Evolutionary conservation across 2,797 vertebrate species (phyloP).

Genomic region (Rhinoraja longicauda): DNA sequence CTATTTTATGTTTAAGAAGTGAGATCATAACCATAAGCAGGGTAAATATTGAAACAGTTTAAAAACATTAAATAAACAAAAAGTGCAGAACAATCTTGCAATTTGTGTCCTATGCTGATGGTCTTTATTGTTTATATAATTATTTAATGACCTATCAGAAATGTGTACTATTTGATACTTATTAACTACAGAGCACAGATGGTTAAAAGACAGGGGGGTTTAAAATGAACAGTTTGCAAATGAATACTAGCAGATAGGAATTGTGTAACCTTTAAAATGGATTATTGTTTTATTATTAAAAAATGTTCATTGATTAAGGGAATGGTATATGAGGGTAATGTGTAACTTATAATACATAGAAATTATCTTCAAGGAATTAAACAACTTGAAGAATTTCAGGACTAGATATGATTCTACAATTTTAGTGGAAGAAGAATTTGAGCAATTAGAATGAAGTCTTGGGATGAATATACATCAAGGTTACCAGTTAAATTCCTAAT

Average conservation of each 20-base stretch:
- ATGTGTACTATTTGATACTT: slow-evolving; percentile 12
- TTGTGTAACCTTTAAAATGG: background rate
- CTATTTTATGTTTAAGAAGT: background rate
- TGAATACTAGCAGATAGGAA: background rate
- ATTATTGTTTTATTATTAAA: slow-evolving; percentile 2
- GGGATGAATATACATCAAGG: background rate
- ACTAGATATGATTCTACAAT: background rate
- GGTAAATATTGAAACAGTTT: background rate
- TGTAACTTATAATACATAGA: background rate
- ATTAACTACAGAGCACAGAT: slow-evolving; percentile 33
- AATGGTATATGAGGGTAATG: background rate
- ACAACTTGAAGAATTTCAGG: background rate
- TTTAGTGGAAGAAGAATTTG: background rate
- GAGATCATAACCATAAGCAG: background rate
- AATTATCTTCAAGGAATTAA: background rate
- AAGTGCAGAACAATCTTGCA: background rate
- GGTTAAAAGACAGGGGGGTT: background rate
- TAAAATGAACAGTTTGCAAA: slow-evolving; percentile 31
- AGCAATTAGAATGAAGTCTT: background rate
- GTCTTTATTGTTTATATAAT: background rate
- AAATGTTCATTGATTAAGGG: background rate
- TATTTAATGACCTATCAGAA: slow-evolving; percentile 14
- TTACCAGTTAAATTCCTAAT: background rate
- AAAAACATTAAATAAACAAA: background rate
- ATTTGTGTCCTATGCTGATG: background rate